Base-by-base conservation (phyloP, 2,797 vertebrate species). In the Lepilemur septentrionalis region DNA sequence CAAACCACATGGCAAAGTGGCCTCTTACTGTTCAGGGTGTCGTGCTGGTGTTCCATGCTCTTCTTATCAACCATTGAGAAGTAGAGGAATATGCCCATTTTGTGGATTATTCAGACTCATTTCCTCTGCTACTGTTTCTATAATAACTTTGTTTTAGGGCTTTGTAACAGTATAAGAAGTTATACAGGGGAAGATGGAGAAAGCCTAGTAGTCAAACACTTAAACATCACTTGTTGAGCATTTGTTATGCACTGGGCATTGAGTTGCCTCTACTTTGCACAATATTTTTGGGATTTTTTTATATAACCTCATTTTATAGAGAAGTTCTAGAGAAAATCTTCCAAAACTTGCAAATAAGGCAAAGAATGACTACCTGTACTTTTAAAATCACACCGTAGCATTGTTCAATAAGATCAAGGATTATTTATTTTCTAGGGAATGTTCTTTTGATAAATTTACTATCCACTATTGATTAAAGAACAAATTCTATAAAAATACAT, bases 341-440 rank as follows among this genome's bases (percentile, higher is more conserved):
- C 11, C 7, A 35, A 79, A 80, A 46, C 12, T 43, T 76, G 32
- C 59, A 94, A 80, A 55, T 70, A 59, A 85, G 28, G 10, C 32
- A 69, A 85, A 67, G 5, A 85, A 73, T 52, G 22, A 38, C 20
- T 25, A 46, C 6, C 30, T 15, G 5, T 50, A 32, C 7, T 25
- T 82, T 86, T 48, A 90, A 96, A 95, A 41, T 55, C 22, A 87
- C 81, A 72, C 11, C 8, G 8, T 8, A 65, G 0, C 48, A 23
- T 50, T 95, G 22, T 35, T 10, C 7, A 86, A 13, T 89, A 81
- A 85, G 32, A 93, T 10, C 46, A 85, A 96, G 25, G n/a, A 46
- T 89, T 80, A 79, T 57, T 96, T 94, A 81, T 95, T 78, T 55
- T 89, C 20, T 75, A 78, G 61, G 9, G 22, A 72, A 48, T 91